Base-by-base conservation (phyloP, 2,888 invertebrate species). In the Fragum fragum region DNA sequence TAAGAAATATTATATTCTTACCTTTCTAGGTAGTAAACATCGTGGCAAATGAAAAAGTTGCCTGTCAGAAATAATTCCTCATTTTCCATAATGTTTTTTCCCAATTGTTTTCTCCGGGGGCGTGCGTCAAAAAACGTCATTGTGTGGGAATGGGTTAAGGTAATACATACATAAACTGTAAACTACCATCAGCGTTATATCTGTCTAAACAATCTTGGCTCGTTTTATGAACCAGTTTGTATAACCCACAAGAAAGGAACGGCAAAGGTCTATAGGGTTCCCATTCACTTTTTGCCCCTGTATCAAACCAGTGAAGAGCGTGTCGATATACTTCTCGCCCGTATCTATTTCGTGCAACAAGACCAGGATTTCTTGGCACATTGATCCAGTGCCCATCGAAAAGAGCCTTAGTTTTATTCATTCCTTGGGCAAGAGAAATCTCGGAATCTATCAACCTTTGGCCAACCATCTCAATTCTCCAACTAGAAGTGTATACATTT, bases 311-410 rank as follows among this genome's bases (percentile, higher is more conserved):
- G 76, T 90, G 88, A 42, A 90, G 90, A 3, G 92, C 91, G 83
- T 94, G 94, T 39, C 87, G 84, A 29, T 93, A 91, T 32, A 91
- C 88, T 66, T 92, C 91, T 39, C 85, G 82, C 1, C 93, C 94
- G 68, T 92, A 93, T 57, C 92, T 83, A 73, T 92, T 92, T 26
- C 93, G 73, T 1, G 89, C 88, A 81, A 91, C 90, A 6, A 88
- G 85, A 9, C 93, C 93, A 0, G 94, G 93, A 76, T 93, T 94
- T 29, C 89, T 80, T 29, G 91, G 91, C 1, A 85, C 90, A 42
- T 85, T 82, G 11, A 93, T 87, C 92, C 93, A 93, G 7, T 86
- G 80, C 1, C 91, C 92, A 57, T 90, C 86, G 7, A 92, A 78
- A 29, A 91, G 73, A 11, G 91, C 86, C 55, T 87, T 83, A 0